Percentiles rank a stretch among this genome's conserved stretches.
These are phyloP conservation scores for Ceratina calcarata DNA, from an alignment of 1,140 invertebrate species.

Conservation along the genomic window DNA sequence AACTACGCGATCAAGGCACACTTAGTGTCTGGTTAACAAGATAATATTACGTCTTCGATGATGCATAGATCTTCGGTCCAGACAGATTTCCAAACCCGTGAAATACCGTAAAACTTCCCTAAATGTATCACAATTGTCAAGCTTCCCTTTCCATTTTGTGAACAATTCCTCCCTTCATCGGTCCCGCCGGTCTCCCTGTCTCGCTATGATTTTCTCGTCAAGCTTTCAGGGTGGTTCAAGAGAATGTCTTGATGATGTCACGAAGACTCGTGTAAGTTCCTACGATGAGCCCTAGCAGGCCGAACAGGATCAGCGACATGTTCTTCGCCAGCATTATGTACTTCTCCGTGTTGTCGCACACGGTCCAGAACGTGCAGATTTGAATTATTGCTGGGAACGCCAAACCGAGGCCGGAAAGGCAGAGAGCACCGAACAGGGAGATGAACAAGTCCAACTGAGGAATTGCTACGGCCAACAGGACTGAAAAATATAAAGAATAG, in stretches of 20 bases:
- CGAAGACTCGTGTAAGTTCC: conserved; percentile 87
- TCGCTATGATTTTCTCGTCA: too few relatives aligned
- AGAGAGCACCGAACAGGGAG: conserved; percentile 93
- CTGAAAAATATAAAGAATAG: conserved; percentile 80
- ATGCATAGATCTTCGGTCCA: conserved; percentile 15
- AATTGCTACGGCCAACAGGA: conserved; percentile 88
- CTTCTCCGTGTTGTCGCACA: conserved; percentile 77
- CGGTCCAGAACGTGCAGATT: conserved; percentile 85
- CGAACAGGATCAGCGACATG: conserved; percentile 85
- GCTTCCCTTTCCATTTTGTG: background rate
- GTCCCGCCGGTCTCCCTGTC: too few relatives aligned
- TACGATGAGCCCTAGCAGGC: conserved; percentile 84
- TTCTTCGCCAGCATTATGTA: conserved; percentile 84
- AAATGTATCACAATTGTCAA: conserved; percentile 37
- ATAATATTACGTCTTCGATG: background rate
- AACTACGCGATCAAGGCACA: conserved; percentile 21
- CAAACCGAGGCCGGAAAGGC: conserved; percentile 90
- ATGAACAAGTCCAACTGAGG: conserved; percentile 94
- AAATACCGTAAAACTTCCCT: conserved; percentile 31
- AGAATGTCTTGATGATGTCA: conserved; percentile 83
- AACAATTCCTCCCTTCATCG: conserved; percentile 3
- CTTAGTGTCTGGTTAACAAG: background rate
- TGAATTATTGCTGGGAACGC: conserved; percentile 94
- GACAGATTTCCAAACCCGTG: background rate
- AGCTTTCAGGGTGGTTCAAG: background rate